Evolutionary conservation across 2,888 invertebrate species (phyloP), one percentile per base, ranked within the genome.

Genomic region (Meta bourneti): DNA sequence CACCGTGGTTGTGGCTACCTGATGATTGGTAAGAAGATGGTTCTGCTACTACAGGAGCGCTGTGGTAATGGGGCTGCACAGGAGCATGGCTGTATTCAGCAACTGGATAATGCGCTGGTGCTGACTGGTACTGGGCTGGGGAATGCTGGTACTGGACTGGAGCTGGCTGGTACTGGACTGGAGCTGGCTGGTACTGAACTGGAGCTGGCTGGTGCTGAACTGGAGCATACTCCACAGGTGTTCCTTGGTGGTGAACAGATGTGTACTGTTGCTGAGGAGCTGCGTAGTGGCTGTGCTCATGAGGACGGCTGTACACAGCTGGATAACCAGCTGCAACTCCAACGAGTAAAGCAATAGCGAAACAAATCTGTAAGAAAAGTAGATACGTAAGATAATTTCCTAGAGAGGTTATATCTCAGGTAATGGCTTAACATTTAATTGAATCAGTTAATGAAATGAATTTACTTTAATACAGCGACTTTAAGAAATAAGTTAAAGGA

Each of bases 11-110:
- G 52, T 75, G 20, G 5, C 11, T 54, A 2, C 19, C 54, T 19
- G 79, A 20, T 11, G 51, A n/a, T n/a, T 52, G 81, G 16, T 83
- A 54, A 19, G 16, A 20, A 7, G 91, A 34, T 13, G 79, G 72
- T 9, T 84, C 79, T 11, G 80, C 90, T 4, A 72, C 34, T 6
- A 75, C 87, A 49, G 91, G 91, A 13, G n/a, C 74, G 13, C 49
- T 61, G 54, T 88, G 83, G 69, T 81, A 81, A 6, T 91, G 91
- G 2, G 84, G 78, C 16, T 51, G 51, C 6, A 48, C 74, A 0
- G n/a, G 49, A 61, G 61, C 61, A 16, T 11, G 5, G 13, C 16
- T 11, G 61, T 61, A 61, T 11, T 61, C 13, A 16, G 61, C 61
- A 4, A 71, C 79, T 61, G 90, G 79, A 1, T 52, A 7, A 11